Evolutionary conservation across 2,888 invertebrate species (phyloP), one percentile per base, ranked within the genome.

Genomic region (Himalopsyche tibetana): DNA sequence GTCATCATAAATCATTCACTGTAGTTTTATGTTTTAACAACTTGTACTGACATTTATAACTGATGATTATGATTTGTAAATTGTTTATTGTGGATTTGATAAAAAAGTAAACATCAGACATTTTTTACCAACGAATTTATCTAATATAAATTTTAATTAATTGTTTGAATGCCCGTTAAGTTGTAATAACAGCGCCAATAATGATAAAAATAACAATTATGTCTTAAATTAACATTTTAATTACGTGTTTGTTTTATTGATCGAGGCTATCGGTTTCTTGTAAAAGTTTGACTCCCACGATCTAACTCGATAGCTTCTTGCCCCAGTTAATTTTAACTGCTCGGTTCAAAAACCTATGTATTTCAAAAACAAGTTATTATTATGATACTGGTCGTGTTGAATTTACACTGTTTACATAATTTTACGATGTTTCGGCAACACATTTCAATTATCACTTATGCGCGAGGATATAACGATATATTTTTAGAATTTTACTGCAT

Each of bases 341-440:
- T 28, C 36, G 36, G 74, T 74, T 74, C 36, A 74, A 74, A 36
- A 74, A 74, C 11, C 74, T 36, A 74, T 51, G 51, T 51, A 51
- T 74, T 74, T 74, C 74, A 36, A 74, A 36, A 36, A 74, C 74
- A 38, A 4, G 74, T 74, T 74, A 74, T 74, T 36, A 74, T 74
- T 38, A 74, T 74, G 38, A 74, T 28, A 15, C 28, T 4, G 0
- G 38, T 74, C 74, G 74, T 74, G 74, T 38, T 74, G 15, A 74
- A 38, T 74, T 74, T 12, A 74, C 74, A 74, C 74, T 74, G 38
- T 74, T 74, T 74, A 74, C 74, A 74, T 74, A 74, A 74, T 74
- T 63, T 38, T 36, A 74, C n/a, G 74, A 36, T 28, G 11, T 38
- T 74, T 74, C 4, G 38, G 38, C 9, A 74, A 63, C 63, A 63